Conservation (phyloP, 2,797 vertebrate genomes). For the Sebastes matsubarae region DNA sequence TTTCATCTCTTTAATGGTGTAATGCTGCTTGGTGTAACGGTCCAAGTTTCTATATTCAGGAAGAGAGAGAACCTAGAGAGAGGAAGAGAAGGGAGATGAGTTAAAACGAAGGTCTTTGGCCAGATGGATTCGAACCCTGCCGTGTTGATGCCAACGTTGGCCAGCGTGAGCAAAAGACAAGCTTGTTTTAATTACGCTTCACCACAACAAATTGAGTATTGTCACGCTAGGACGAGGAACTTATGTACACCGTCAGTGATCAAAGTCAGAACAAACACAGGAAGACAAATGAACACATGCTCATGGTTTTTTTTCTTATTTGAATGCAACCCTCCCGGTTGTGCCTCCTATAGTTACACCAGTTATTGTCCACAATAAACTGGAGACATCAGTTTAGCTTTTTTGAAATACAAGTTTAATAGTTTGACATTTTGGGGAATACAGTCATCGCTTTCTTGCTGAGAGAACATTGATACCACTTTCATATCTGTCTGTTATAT, state of each 20-base stretch:
- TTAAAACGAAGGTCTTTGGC: conserved; percentile 28
- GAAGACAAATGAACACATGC: conserved; percentile 41
- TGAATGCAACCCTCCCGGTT: conserved; percentile 2
- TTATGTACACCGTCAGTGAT: conserved; percentile 48
- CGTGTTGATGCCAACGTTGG: conserved; percentile 28
- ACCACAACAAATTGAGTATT: conserved; percentile 40
- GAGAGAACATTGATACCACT: too few relatives aligned
- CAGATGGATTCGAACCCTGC: conserved; percentile 40
- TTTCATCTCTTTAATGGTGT: conserved; percentile 58
- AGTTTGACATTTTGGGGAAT: too few relatives aligned
- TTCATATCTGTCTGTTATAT: too few relatives aligned
- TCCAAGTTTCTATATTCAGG: conserved; percentile 35
- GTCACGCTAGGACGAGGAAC: conserved; percentile 26
- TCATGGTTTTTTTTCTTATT: neutral
- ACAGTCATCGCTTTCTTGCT: too few relatives aligned
- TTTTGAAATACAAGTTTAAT: neutral
- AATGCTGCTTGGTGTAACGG: conserved; percentile 10
- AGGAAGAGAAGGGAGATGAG: conserved; percentile 2
- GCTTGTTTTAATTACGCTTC: conserved; percentile 62
- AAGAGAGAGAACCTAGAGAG: conserved; percentile 26
- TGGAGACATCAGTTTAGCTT: neutral
- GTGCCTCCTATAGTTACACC: neutral
- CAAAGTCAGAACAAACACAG: conserved; percentile 41
- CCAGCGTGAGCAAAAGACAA: conserved; percentile 35
- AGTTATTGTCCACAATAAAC: neutral